Conservation (phyloP, 2,113 vertebrate genomes). For the Pseudopodoces humilis region DNA sequence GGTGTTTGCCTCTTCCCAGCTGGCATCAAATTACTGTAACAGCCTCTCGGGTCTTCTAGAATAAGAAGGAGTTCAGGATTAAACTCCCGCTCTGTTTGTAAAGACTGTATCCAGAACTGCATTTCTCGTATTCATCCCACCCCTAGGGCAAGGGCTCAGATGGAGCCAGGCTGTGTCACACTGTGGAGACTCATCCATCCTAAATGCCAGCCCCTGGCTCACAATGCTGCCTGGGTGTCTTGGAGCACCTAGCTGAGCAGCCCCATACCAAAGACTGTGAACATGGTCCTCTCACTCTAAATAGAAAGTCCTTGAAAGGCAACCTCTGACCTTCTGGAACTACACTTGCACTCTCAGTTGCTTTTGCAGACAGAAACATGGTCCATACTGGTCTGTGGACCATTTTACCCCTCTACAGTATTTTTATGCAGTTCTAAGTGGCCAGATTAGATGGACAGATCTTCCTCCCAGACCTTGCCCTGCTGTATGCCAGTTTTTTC, state of each 20-base stretch:
- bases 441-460: not conserved
- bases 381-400: not conserved
- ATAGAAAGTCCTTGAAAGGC: not conserved
- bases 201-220: accelerated
- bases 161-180: accelerated
- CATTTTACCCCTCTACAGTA: not conserved
- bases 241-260: not conserved
- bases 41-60: not conserved
- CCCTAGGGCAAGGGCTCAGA: not conserved
- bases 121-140: not conserved
- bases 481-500: not conserved
- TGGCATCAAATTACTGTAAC: slow-evolving; percentile 17
- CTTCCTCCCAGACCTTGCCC: not conserved
- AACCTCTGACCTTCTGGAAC: not conserved
- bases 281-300: not conserved
- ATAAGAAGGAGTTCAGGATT: not conserved
- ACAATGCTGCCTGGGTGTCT: accelerated
- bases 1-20: slow-evolving; percentile 36
- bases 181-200: not conserved
- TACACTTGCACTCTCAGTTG: not conserved
- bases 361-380: not conserved
- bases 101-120: not conserved
- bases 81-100: accelerated
- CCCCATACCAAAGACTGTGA: not conserved
- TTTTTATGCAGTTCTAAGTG: not conserved